A percentile compares a stretch with the other conserved stretches of the same genome.
Evolutionary conservation across 2,888 invertebrate species (phyloP).

Genomic region (Cinara cedri): DNA sequence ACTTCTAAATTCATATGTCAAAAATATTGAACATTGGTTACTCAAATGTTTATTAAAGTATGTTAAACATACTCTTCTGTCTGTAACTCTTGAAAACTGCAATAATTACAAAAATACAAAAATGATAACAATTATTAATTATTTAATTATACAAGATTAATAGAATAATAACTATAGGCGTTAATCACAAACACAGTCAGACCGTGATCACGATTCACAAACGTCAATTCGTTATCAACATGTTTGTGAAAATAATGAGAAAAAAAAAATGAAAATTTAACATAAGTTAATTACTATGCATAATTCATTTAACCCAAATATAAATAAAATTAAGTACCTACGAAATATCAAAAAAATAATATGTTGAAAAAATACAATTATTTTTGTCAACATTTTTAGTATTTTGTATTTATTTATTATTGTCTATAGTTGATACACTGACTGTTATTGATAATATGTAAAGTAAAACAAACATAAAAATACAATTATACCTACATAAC

Average conservation of each 20-base stretch:
- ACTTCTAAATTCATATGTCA: conserved; percentile 78
- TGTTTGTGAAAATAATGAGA: conserved; percentile 10
- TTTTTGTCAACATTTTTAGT: no score
- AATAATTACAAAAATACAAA: not conserved
- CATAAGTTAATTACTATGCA: no score
- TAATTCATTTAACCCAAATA: no score
- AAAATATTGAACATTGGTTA: conserved; percentile 13
- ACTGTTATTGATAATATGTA: no score
- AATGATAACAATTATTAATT: not conserved
- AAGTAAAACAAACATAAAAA: no score
- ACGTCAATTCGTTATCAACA: conserved; percentile 46
- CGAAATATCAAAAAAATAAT: no score
- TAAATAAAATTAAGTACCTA: no score
- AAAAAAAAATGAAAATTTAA: not conserved
- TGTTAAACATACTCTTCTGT: conserved; percentile 22
- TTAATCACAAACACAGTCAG: not conserved
- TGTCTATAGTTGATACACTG: no score
- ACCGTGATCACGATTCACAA: conserved; percentile 9
- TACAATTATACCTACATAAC: no score
- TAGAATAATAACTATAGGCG: conserved; percentile 35
- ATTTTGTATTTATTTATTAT: no score
- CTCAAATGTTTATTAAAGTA: conserved; percentile 3
- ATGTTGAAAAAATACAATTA: no score
- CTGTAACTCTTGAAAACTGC: not conserved
- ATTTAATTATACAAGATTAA: not conserved